Percentiles rank a stretch among this genome's conserved stretches.
phyloP scores from a whole-genome alignment of 2,888 invertebrate species.

The Dendrolimus houi region DNA sequence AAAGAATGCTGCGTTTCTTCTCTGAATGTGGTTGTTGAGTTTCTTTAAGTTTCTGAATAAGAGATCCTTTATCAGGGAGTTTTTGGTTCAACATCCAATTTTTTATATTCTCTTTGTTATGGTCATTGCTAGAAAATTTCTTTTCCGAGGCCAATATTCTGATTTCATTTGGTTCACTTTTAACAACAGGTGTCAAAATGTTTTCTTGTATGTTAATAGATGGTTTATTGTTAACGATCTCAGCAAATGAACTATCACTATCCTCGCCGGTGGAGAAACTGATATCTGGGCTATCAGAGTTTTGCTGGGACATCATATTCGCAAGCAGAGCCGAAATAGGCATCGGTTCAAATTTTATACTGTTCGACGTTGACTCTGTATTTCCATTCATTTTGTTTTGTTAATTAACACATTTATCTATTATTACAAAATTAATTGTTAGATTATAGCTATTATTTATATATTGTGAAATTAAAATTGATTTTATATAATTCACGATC shows the following conservation, averaged over 20 bases:
- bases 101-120: slow-evolving; percentile 47
- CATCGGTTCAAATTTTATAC: slow-evolving; percentile 63
- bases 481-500: too few species aligned
- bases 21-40: slow-evolving; percentile 25
- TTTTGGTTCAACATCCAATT: slow-evolving; percentile 32
- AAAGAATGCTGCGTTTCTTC: slow-evolving; percentile 33
- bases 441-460: not conserved
- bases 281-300: slow-evolving; percentile 37
- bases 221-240: slow-evolving; percentile 37
- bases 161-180: slow-evolving; percentile 28
- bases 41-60: slow-evolving; percentile 26
- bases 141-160: slow-evolving; percentile 45
- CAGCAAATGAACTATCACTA: slow-evolving; percentile 47
- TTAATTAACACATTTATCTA: slow-evolving; percentile 10
- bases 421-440: not conserved
- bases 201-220: slow-evolving; percentile 27
- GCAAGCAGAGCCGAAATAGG: slow-evolving; percentile 64
- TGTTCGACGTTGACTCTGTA: slow-evolving; percentile 54
- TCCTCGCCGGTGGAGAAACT: slow-evolving; percentile 50
- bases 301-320: slow-evolving; percentile 48
- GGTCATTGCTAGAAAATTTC: slow-evolving; percentile 27
- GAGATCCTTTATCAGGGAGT: slow-evolving; percentile 33
- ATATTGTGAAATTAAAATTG: too few species aligned
- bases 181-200: slow-evolving; percentile 37
- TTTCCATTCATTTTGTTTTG: slow-evolving; percentile 43